Evolutionary conservation across 2,888 invertebrate genomes (phyloP), one percentile per base, ranked within the genome.

Genomic region (Heliconius charithonia): DNA sequence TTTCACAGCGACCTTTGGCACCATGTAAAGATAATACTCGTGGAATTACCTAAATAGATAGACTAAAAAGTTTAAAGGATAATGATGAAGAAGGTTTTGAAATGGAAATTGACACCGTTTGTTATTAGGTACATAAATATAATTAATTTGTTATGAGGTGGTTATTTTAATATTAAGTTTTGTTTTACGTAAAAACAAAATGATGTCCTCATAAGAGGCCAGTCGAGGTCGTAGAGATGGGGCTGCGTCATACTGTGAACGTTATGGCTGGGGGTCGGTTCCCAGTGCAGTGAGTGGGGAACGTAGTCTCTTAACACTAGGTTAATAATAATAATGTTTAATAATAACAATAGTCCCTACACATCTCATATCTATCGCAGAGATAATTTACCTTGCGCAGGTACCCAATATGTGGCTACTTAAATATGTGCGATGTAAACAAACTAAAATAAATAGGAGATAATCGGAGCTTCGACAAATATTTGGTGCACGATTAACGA

Each of bases 401-500:
- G 29, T 67, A 66, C 66, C 22, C 75, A 66, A 66, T 69, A 69
- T 69, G 59, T 72, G 37, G 32, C 59, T 72, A 59, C 32, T 59
- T 72, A 59, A 72, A 72, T 72, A 75, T 63, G 45, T 63, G 12
- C 62, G 41, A 69, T 59, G 59, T 59, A 70, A 70, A 70, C 27
- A 69, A 45, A 32, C 27, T 62, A 63, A 63, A 65, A 71, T 66
- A 65, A 56, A 72, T 71, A 77, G 25, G 3, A 27, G 29, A 77
- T 41, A 77, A 63, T 63, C 65, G 22, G 66, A 71, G 67, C 67
- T 74, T 79, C 19, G 29, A 51, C 70, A 80, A 80, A 79, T 76
- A 79, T 81, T 80, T 77, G 75, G 67, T 75, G 62, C 76, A 41
- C 29, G 70, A 76, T 65, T 76, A 66, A 76, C 76, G 62, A 78